A percentile compares a stretch with the other conserved stretches of the same genome.
Evolutionary conservation across 2,113 vertebrate genomes (phyloP).

Genomic region (Melanocharis versteri): DNA sequence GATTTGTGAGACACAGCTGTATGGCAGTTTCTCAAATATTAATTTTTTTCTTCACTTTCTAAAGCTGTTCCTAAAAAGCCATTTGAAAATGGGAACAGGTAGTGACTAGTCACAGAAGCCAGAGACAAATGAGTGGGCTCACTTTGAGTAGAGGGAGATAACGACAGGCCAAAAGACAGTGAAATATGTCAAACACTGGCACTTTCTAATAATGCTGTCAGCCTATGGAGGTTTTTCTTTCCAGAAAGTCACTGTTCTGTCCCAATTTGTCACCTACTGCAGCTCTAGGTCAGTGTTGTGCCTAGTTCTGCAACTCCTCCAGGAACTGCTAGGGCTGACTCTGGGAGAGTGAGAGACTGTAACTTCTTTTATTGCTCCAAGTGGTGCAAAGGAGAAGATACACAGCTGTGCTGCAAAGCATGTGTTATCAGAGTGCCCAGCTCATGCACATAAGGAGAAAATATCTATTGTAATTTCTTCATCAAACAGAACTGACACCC

Average conservation of each 20-base stretch:
- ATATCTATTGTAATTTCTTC: neutral
- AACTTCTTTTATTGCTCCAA: neutral
- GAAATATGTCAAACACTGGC: neutral
- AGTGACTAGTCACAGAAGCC: neutral
- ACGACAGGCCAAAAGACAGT: neutral
- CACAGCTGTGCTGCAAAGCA: neutral
- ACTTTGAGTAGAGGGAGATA: neutral
- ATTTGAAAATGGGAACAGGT: neutral
- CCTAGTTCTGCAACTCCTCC: neutral
- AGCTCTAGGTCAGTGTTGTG: neutral
- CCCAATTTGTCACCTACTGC: neutral
- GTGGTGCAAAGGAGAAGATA: neutral
- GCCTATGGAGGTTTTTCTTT: fast-evolving
- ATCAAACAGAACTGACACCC: neutral
- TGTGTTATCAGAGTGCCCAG: neutral
- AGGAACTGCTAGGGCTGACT: neutral
- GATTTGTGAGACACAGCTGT: neutral
- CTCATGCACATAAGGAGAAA: neutral
- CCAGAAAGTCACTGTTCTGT: neutral
- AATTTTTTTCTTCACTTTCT: neutral
- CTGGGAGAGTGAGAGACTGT: neutral
- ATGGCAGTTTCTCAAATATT: neutral
- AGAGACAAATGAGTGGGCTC: neutral
- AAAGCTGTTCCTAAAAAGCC: neutral
- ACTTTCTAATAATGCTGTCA: neutral